Conservation (phyloP, 35 echinoderm and acorn worm species). For the Strongylocentrotus purpuratus region DNA sequence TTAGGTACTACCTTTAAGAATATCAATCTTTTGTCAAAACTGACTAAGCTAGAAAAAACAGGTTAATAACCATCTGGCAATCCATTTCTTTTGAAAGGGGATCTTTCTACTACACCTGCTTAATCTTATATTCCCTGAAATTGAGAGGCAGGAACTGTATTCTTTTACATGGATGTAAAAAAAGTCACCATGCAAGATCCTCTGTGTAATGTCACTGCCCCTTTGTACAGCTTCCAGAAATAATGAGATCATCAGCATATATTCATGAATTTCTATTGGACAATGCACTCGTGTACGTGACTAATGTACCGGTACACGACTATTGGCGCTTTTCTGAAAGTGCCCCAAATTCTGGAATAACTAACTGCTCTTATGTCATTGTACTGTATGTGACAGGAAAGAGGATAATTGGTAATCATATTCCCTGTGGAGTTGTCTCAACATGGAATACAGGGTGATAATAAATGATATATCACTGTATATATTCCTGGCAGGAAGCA, state of each 20-base stretch:
- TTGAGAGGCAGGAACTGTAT: no score
- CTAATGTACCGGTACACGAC: neutral
- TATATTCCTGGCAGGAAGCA: neutral
- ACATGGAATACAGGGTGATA: neutral
- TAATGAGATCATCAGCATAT: neutral
- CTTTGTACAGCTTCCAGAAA: no score
- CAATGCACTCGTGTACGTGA: neutral
- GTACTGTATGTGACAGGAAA: neutral
- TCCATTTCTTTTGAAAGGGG: no score
- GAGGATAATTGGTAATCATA: neutral
- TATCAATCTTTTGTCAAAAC: no score
- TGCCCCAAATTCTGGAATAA: neutral
- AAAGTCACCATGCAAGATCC: no score
- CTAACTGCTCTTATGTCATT: neutral
- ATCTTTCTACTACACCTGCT: no score
- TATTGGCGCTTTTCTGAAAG: neutral
- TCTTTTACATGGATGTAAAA: no score
- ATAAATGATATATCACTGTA: neutral
- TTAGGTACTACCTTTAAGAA: no score
- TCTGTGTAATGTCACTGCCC: no score
- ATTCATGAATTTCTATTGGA: neutral
- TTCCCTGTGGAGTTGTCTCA: neutral
- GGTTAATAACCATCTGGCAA: no score
- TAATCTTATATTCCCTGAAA: no score
- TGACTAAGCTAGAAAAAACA: no score